Percentiles rank a stretch among this genome's conserved stretches.
Conservation (phyloP, 2,797 vertebrate species). For the Centropyge bicolor region DNA sequence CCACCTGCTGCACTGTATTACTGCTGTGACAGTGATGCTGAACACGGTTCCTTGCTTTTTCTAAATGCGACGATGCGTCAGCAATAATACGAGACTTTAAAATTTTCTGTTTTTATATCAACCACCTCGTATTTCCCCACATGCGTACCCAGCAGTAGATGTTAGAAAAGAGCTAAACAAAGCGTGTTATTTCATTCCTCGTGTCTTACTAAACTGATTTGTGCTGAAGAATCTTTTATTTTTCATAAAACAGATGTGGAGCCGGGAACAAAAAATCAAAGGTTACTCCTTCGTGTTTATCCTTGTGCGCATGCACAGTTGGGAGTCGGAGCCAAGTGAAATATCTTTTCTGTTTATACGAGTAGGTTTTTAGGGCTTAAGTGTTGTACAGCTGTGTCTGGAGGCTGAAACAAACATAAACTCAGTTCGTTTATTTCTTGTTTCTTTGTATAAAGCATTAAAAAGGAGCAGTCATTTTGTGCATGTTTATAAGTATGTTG, state of each 20-base stretch:
- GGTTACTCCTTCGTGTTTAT: conserved; percentile 42
- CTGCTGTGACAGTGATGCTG: conserved; percentile 32
- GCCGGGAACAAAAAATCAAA: conserved; percentile 48
- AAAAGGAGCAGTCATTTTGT: neutral
- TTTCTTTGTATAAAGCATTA: conserved; percentile 12
- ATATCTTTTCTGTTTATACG: conserved; percentile 53
- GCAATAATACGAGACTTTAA: neutral
- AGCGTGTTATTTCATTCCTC: conserved; percentile 1
- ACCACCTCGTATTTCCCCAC: neutral
- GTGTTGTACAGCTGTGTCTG: conserved; percentile 49
- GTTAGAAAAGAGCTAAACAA: neutral
- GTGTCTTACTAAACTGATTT: conserved; percentile 6
- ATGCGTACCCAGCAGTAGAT: neutral
- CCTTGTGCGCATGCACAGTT: conserved; percentile 21
- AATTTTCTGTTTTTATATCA: neutral
- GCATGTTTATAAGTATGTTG: conserved; percentile 5
- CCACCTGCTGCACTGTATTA: conserved; percentile 51
- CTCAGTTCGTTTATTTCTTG: neutral
- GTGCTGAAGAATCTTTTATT: conserved; percentile 21
- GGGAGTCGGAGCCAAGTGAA: conserved; percentile 49
- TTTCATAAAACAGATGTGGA: conserved; percentile 50
- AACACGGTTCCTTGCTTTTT: conserved; percentile 3
- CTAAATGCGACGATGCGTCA: neutral
- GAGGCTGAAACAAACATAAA: conserved; percentile 38
- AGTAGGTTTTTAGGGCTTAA: conserved; percentile 24